phyloP scores from a whole-genome alignment of 2,888 invertebrate genomes.

The Piscicola geometra region DNA sequence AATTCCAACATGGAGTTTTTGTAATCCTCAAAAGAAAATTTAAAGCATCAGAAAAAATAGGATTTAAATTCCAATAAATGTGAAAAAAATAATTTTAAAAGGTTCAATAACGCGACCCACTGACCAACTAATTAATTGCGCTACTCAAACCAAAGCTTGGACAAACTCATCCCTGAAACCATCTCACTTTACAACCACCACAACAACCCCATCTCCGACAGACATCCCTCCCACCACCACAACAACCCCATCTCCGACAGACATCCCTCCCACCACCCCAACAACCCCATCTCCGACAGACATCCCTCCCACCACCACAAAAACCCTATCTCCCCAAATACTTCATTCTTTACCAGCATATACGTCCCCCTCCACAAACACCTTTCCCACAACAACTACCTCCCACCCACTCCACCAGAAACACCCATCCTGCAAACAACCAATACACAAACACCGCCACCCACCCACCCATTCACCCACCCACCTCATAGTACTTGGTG shows the following conservation, averaged over 20 bases:
- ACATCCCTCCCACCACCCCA: background rate
- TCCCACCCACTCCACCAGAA: background rate
- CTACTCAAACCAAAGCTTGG: too few relatives aligned
- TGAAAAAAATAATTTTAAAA: too few relatives aligned
- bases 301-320: background rate
- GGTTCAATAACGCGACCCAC: too few relatives aligned
- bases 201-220: background rate
- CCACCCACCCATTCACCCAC: background rate
- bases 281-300: background rate
- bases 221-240: background rate
- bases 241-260: background rate
- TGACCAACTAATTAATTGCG: too few relatives aligned
- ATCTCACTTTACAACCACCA: background rate
- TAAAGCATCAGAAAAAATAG: too few relatives aligned
- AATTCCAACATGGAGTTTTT: too few relatives aligned
- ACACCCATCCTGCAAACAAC: background rate
- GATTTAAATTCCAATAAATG: too few relatives aligned
- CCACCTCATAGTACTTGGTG: conserved; percentile 68
- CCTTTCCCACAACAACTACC: background rate
- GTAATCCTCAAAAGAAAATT: too few relatives aligned
- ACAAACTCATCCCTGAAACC: too few relatives aligned
- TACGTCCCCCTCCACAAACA: background rate
- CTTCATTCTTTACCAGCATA: background rate
- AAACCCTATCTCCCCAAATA: background rate
- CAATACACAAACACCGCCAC: background rate